Evolutionary conservation across 2,797 vertebrate species (phyloP).

Genomic region (Etheostoma nigrum): DNA sequence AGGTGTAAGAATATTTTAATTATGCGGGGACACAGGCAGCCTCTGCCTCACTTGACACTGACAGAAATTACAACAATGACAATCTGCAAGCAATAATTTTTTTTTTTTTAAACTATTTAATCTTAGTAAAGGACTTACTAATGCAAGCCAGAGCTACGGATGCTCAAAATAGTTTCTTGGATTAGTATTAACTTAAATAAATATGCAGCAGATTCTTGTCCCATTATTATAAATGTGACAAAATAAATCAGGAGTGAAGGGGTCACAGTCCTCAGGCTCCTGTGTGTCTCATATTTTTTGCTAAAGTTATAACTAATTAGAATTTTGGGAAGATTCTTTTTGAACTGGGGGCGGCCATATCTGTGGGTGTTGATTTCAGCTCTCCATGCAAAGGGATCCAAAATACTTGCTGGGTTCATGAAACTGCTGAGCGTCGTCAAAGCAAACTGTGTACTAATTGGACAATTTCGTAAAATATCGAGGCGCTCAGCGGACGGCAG

Average conservation of each 20-base stretch:
- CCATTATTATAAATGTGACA: neutral
- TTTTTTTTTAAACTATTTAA: neutral
- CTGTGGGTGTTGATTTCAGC: conserved; percentile 39
- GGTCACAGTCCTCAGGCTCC: neutral
- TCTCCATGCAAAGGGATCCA: conserved; percentile 24
- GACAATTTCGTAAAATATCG: conserved; percentile 62
- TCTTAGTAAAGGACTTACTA: neutral
- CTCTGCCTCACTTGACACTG: neutral
- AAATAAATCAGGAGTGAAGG: neutral
- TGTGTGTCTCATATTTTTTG: conserved; percentile 10
- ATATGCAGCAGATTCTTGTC: neutral
- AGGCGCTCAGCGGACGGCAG: conserved; percentile 65
- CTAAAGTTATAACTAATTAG: conserved; percentile 36
- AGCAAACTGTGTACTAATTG: conserved; percentile 75
- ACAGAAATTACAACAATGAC: neutral
- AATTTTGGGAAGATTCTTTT: conserved; percentile 28
- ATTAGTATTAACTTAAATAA: neutral
- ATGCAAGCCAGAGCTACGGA: neutral
- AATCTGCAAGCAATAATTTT: conserved; percentile 4
- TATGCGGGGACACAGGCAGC: neutral
- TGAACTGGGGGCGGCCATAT: conserved; percentile 26
- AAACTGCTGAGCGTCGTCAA: conserved; percentile 66
- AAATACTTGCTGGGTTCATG: conserved; percentile 58
- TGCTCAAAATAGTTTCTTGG: neutral
- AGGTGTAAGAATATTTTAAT: conserved; percentile 28